Conservation (phyloP, 2,888 invertebrate species). For the Dastarcus helophoroides region DNA sequence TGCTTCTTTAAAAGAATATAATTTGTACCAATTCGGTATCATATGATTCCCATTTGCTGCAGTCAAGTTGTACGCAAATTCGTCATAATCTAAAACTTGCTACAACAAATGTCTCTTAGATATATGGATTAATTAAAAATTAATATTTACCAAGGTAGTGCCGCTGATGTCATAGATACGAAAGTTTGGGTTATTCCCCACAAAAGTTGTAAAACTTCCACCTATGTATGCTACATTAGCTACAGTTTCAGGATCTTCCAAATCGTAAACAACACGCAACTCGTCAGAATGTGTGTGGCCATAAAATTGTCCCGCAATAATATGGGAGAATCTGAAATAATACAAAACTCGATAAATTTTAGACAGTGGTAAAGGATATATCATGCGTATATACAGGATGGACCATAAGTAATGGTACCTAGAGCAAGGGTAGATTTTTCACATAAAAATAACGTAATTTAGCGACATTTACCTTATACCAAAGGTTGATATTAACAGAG, state of each 20-base stretch:
- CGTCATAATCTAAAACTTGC: constrained; percentile 55
- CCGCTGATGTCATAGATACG: constrained; percentile 59
- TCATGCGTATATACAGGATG: no score
- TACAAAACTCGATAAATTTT: no score
- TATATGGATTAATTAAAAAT: background rate
- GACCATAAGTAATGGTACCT: no score
- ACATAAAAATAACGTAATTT: no score
- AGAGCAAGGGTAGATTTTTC: no score
- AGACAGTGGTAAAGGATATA: no score
- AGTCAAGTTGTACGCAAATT: constrained; percentile 65
- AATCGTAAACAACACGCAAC: constrained; percentile 50
- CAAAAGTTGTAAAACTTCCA: constrained; percentile 62
- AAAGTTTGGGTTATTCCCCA: constrained; percentile 51
- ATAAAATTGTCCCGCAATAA: constrained; percentile 67
- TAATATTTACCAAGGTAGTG: constrained; percentile 12
- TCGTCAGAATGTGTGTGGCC: constrained; percentile 73
- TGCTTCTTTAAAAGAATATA: constrained; percentile 62
- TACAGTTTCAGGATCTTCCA: constrained; percentile 45
- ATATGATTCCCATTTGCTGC: constrained; percentile 51
- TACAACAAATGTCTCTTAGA: constrained; percentile 26
- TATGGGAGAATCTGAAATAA: constrained; percentile 51
- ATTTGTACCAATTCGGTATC: constrained; percentile 58
- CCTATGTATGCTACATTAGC: constrained; percentile 64
- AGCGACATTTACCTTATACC: no score
- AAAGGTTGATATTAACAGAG: no score